These are phyloP conservation scores for Netelia fuscicornis DNA, from an alignment of 2,888 invertebrate species.

Conservation along the genomic window DNA sequence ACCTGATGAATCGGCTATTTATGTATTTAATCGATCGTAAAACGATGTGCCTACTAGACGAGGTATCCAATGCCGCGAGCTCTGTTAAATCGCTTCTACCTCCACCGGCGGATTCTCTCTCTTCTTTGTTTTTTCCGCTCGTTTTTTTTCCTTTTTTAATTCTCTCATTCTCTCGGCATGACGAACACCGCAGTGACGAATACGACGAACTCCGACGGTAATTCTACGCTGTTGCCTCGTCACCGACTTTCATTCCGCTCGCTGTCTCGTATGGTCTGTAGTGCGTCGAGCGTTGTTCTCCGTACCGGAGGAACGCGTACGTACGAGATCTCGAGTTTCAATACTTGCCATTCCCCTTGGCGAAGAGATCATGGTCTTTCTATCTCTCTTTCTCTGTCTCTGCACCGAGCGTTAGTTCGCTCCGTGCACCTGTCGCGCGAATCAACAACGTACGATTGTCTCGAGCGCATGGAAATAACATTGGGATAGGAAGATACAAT, in stretches of 20 bases:
- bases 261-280: conserved; percentile 44
- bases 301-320: conserved; percentile 42
- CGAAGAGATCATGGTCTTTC: conserved; percentile 34
- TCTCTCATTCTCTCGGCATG: neutral
- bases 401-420: conserved; percentile 15
- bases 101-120: conserved; percentile 38
- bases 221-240: conserved; percentile 61
- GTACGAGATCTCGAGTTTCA: conserved; percentile 65
- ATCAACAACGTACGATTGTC: conserved; percentile 61
- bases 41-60: conserved; percentile 73
- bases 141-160: conserved; percentile 37
- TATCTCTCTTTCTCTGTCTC: conserved; percentile 11
- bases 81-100: conserved; percentile 31
- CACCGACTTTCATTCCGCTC: conserved; percentile 68
- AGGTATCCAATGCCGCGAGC: conserved; percentile 49
- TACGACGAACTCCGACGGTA: conserved; percentile 62
- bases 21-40: conserved; percentile 80
- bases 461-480: conserved; percentile 28
- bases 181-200: conserved; percentile 20
- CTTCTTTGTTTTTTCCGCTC: conserved; percentile 22
- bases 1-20: conserved; percentile 76
- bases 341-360: conserved; percentile 43
- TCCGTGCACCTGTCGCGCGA: conserved; percentile 62
- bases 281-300: conserved; percentile 18
- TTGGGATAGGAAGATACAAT: conserved; percentile 21